phyloP scores from a whole-genome alignment of 2,113 vertebrate genomes.

The Salminus brasiliensis region DNA sequence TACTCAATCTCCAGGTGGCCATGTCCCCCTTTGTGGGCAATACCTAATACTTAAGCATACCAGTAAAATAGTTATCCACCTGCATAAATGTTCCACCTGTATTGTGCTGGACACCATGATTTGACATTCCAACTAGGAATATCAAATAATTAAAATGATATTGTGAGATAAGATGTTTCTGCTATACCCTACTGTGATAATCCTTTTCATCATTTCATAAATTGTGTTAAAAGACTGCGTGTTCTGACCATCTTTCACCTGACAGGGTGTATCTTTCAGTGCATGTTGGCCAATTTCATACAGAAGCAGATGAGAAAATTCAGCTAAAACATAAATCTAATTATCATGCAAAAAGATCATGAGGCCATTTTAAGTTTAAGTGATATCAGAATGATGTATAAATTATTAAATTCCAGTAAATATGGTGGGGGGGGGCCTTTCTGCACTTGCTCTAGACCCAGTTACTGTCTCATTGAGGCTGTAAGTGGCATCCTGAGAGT shows the following conservation, averaged over 20 bases:
- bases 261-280: not conserved
- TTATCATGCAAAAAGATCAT: constrained; percentile 7
- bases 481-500: constrained; percentile 45
- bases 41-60: too few relatives aligned
- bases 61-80: too few relatives aligned
- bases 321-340: not conserved
- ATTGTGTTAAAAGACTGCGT: not conserved
- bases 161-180: not conserved
- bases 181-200: not conserved
- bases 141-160: too few relatives aligned
- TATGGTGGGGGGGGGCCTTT: constrained; percentile 19
- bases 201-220: not conserved
- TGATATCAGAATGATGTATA: constrained; percentile 9
- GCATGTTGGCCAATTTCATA: not conserved
- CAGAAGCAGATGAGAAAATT: not conserved
- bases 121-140: too few relatives aligned
- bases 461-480: constrained; percentile 35
- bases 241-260: not conserved
- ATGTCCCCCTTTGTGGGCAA: too few relatives aligned
- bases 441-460: constrained; percentile 11
- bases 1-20: too few relatives aligned
- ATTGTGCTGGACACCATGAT: too few relatives aligned
- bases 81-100: too few relatives aligned
- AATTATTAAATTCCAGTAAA: constrained; percentile 37
- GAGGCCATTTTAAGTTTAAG: not conserved